Conservation (phyloP, 2,797 vertebrate genomes). For the Dendrocincla tyrannina region DNA sequence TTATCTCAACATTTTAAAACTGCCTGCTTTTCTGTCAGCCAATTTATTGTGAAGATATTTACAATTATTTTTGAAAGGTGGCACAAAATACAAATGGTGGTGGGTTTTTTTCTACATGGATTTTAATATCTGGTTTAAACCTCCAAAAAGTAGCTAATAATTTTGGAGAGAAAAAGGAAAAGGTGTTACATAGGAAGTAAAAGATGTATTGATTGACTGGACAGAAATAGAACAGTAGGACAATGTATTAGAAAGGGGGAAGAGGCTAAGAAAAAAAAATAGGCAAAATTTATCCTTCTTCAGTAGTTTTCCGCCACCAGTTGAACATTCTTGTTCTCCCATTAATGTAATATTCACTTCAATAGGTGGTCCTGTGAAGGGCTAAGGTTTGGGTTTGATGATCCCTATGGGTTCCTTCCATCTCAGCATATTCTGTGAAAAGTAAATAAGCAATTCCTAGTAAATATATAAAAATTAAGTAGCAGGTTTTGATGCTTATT, state of each 20-base stretch:
- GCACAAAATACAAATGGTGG: neutral
- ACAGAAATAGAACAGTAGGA: too few species aligned
- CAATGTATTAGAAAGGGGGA: neutral
- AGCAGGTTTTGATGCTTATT: accelerated
- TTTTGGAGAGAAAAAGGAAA: neutral
- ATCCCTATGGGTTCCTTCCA: neutral
- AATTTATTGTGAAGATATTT: neutral
- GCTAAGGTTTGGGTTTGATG: neutral
- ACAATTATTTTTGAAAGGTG: neutral
- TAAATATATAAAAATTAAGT: neutral
- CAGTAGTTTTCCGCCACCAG: neutral
- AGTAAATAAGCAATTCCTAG: neutral
- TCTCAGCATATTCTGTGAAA: neutral
- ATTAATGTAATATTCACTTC: neutral
- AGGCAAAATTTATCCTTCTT: neutral
- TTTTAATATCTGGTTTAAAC: neutral
- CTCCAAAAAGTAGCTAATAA: neutral
- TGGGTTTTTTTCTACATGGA: neutral
- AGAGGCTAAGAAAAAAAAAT: neutral
- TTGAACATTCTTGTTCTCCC: neutral
- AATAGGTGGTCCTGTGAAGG: neutral
- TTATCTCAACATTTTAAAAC: neutral
- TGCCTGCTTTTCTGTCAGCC: neutral
- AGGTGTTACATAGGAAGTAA: neutral
- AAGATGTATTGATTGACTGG: neutral